These are phyloP conservation scores for Zelostemma sp. DNA, from an alignment of 1,140 invertebrate species.

Conservation along the genomic window DNA sequence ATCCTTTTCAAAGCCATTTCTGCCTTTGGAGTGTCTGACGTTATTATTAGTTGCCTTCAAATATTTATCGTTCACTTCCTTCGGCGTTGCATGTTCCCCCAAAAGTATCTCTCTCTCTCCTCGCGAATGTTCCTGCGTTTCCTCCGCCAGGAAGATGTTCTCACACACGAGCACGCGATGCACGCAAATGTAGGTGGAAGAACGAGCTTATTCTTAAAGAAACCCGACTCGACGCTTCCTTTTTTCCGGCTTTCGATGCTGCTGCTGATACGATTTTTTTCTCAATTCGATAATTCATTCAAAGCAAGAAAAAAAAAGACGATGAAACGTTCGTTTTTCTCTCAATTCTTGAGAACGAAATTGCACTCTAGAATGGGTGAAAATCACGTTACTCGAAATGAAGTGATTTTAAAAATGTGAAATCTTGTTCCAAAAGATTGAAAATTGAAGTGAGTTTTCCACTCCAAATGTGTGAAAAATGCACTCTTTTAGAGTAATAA, in stretches of 20 bases:
- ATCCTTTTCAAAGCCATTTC: constrained; percentile 38
- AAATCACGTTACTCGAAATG: too few relatives aligned
- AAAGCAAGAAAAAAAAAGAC: too few relatives aligned
- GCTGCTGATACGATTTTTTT: too few relatives aligned
- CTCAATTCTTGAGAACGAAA: too few relatives aligned
- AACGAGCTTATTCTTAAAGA: constrained; percentile 5
- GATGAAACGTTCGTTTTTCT: too few relatives aligned
- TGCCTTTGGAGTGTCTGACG: constrained; percentile 22
- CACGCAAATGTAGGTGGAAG: constrained; percentile 13
- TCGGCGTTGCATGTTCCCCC: constrained; percentile 5
- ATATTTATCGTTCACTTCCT: constrained; percentile 61
- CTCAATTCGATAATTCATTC: not conserved
- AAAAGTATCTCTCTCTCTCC: constrained; percentile 20
- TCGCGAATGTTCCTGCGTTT: constrained; percentile 34
- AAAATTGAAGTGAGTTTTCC: too few relatives aligned
- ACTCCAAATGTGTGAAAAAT: too few relatives aligned
- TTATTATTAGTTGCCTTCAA: constrained; percentile 66
- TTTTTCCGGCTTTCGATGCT: constrained; percentile 9
- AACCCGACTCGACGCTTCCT: not conserved
- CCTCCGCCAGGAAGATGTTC: constrained; percentile 17
- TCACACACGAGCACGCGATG: constrained; percentile 3
- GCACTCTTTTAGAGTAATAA: too few relatives aligned
- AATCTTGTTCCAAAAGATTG: too few relatives aligned
- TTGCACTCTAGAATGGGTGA: too few relatives aligned
- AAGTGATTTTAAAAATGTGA: too few relatives aligned